Conservation (phyloP, 2,113 vertebrate genomes). For the Pandion haliaetus region DNA sequence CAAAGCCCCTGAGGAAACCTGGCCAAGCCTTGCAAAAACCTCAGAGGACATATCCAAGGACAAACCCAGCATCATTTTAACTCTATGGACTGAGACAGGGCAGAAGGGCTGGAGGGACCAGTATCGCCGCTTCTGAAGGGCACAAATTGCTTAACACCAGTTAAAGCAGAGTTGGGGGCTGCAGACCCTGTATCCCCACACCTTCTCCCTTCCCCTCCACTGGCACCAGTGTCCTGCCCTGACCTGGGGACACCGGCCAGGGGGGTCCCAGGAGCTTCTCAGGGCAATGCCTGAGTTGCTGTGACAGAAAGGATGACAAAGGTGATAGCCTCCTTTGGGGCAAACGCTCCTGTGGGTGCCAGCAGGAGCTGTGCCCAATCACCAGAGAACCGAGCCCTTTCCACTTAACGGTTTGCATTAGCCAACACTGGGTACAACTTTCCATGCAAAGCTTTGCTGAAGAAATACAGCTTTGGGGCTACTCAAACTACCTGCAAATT, state of each 20-base stretch:
- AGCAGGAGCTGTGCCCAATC: background rate
- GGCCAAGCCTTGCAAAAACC: background rate
- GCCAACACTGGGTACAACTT: background rate
- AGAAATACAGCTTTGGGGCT: background rate
- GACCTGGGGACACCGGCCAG: background rate
- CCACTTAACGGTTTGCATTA: background rate
- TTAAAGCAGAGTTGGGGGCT: background rate
- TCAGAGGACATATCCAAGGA: background rate
- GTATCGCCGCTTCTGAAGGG: background rate
- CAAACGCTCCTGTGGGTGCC: background rate
- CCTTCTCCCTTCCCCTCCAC: background rate
- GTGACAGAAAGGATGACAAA: background rate
- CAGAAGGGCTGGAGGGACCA: background rate
- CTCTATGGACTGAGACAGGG: background rate
- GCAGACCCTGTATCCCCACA: background rate
- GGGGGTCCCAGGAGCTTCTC: background rate
- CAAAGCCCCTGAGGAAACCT: background rate
- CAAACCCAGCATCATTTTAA: background rate
- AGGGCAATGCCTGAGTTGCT: too few relatives aligned
- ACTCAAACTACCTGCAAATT: background rate
- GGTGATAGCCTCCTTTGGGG: accelerated
- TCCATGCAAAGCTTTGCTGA: background rate
- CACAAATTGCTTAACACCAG: background rate
- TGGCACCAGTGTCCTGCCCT: background rate
- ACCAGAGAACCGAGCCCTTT: background rate